Base-by-base conservation (phyloP, 2,797 vertebrate genomes). In the Lerista edwardsae region DNA sequence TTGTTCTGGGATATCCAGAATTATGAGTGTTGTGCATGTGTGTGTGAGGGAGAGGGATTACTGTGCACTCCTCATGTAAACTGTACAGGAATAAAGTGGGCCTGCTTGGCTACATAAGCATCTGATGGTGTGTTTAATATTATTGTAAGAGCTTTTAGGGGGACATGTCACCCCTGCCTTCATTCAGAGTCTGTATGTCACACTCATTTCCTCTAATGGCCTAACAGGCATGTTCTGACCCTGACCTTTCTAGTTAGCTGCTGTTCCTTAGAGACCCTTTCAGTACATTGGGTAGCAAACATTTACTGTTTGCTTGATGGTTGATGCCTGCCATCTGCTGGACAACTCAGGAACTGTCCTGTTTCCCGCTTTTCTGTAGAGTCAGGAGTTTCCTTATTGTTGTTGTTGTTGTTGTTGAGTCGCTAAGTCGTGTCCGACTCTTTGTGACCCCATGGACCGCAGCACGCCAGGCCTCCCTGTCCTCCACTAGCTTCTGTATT, bases 321-420 rank as follows among this genome's bases (percentile, higher is more conserved):
- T 62, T 2, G 0, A 31, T 69, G 79, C 82, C 73, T 82, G 86
- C 91, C 85, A 80, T 83, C 92, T 95, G 86, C 86, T 79, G 84
- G 86, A 69, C 80, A 80, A 6, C 69, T 3, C 62, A 17, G 82
- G 85, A 90, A 90, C 47, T 91, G 83, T 91, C 92, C 3, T 19
- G 34, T n/a, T 10, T 59, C 23, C 6, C 31, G 34, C 19, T 69
- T 25, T 65, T 27, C n/a, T 21, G 8, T 14, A 61, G 27, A 25
- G 12, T 64, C n/a, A 62, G 19, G 27, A 62, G 31, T 39, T 76
- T 55, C 29, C 11, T 4, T n/a, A n/a, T n/a, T n/a, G n/a, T n/a
- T n/a, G n/a, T n/a, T n/a, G n/a, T n/a, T n/a, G n/a, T n/a, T n/a
- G n/a, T n/a, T n/a, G n/a, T n/a, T n/a, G n/a, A n/a, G n/a, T n/a